Evolutionary conservation across 2,888 invertebrate species (phyloP).

Genomic region (Bombylius discolor): DNA sequence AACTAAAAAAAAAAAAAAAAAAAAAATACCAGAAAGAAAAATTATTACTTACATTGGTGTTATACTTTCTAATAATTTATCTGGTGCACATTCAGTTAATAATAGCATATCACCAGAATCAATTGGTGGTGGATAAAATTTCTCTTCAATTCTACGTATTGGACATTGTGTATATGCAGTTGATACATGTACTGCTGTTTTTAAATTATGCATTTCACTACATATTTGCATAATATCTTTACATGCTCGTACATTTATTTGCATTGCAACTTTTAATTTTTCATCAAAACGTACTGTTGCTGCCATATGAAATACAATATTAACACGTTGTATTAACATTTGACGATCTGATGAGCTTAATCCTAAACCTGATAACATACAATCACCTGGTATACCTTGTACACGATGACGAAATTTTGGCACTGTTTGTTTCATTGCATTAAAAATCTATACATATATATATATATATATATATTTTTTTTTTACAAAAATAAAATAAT

Average conservation of each 20-base stretch:
- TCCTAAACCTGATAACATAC: conserved; percentile 40
- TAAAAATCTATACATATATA: conserved; percentile 35
- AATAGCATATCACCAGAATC: conserved; percentile 40
- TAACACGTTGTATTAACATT: conserved; percentile 37
- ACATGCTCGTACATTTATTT: conserved; percentile 60
- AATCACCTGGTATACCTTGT: conserved; percentile 43
- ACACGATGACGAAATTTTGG: conserved; percentile 46
- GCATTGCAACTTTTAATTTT: conserved; percentile 54
- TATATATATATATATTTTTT: too few species aligned
- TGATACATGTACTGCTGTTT: conserved; percentile 44
- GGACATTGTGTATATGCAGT: conserved; percentile 47
- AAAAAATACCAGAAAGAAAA: neutral
- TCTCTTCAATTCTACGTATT: conserved; percentile 39
- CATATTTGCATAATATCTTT: conserved; percentile 51
- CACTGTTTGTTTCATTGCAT: conserved; percentile 35
- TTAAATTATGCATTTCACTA: conserved; percentile 43
- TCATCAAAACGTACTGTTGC: conserved; percentile 58
- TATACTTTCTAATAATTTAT: conserved; percentile 40
- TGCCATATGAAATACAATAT: conserved; percentile 45
- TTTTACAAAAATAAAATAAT: neutral
- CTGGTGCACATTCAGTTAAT: conserved; percentile 40
- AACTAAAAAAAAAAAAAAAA: too few species aligned
- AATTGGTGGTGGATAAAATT: conserved; percentile 42
- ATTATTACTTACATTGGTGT: conserved; percentile 38
- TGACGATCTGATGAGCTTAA: conserved; percentile 37